Percentiles rank a stretch among this genome's conserved stretches.
These are phyloP conservation scores for Prosapia bicincta DNA, from an alignment of 2,888 invertebrate genomes.

Conservation along the genomic window DNA sequence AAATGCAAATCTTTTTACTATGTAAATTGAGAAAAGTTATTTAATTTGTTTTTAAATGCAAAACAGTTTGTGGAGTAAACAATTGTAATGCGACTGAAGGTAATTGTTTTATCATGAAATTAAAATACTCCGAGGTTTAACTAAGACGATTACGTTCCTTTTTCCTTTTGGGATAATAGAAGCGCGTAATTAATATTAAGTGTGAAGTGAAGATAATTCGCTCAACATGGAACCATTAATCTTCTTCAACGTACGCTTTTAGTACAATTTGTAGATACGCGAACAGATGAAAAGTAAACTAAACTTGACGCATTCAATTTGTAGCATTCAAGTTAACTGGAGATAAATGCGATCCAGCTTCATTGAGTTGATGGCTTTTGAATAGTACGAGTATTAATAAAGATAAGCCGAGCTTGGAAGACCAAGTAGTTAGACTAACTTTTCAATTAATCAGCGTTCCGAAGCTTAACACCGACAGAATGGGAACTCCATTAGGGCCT, in stretches of 20 bases:
- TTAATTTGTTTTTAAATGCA: too few relatives aligned
- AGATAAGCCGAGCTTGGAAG: constrained; percentile 14
- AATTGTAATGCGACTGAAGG: too few relatives aligned
- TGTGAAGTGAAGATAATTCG: too few relatives aligned
- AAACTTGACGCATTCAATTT: neutral
- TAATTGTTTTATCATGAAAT: too few relatives aligned
- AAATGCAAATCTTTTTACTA: too few relatives aligned
- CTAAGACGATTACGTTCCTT: too few relatives aligned
- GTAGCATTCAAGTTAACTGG: neutral
- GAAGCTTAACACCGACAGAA: neutral
- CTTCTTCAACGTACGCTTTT: neutral
- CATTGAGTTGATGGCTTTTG: neutral
- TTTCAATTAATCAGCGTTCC: neutral
- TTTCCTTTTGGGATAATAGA: too few relatives aligned
- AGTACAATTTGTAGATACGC: neutral
- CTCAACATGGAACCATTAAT: neutral
- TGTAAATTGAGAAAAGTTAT: too few relatives aligned
- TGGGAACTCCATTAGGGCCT: constrained; percentile 18
- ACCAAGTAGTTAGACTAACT: neutral
- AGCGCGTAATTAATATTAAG: too few relatives aligned
- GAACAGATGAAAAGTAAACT: neutral
- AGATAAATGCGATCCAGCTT: neutral
- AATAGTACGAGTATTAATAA: constrained; percentile 16
- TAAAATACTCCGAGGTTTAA: too few relatives aligned
- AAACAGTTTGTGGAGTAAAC: too few relatives aligned